A percentile compares a stretch with the other conserved stretches of the same genome.
These are phyloP conservation scores for Diarsia rubi DNA, from an alignment of 2,888 invertebrate genomes.

Conservation along the genomic window DNA sequence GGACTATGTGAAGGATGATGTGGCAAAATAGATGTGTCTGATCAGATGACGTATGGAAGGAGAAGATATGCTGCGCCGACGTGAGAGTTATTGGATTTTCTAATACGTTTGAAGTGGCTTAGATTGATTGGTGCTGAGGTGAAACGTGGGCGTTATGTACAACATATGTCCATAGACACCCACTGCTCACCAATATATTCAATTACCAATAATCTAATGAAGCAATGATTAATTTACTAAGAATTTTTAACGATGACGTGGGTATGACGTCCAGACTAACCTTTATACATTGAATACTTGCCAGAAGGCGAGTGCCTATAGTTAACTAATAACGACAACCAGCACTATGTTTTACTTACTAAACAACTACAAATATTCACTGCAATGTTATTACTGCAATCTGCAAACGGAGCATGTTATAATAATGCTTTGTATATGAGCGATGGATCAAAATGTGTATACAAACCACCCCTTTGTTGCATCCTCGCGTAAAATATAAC, in stretches of 20 bases:
- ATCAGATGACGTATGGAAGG: background rate
- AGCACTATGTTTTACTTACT: background rate
- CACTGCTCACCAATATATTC: slow-evolving; percentile 1
- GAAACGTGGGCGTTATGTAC: background rate
- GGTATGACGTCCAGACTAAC: background rate
- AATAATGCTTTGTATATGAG: slow-evolving; percentile 36
- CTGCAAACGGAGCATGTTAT: background rate
- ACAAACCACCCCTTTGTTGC: slow-evolving; percentile 48
- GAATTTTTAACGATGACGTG: slow-evolving; percentile 8
- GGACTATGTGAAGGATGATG: background rate
- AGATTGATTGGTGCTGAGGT: background rate
- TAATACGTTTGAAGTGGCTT: too few species aligned
- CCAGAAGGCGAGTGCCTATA: background rate
- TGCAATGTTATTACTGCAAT: background rate
- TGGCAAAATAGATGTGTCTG: background rate
- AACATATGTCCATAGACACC: slow-evolving; percentile 8
- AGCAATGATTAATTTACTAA: slow-evolving; percentile 8
- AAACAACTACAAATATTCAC: slow-evolving; percentile 17
- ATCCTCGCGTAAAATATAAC: slow-evolving; percentile 47
- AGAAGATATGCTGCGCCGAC: background rate
- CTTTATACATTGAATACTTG: background rate
- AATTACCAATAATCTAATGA: slow-evolving; percentile 19
- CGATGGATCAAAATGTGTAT: slow-evolving; percentile 37
- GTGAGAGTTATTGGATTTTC: background rate
- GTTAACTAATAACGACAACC: background rate